Base-by-base conservation (phyloP, 2,888 invertebrate genomes). In the Sphaerophoria rueppellii region DNA sequence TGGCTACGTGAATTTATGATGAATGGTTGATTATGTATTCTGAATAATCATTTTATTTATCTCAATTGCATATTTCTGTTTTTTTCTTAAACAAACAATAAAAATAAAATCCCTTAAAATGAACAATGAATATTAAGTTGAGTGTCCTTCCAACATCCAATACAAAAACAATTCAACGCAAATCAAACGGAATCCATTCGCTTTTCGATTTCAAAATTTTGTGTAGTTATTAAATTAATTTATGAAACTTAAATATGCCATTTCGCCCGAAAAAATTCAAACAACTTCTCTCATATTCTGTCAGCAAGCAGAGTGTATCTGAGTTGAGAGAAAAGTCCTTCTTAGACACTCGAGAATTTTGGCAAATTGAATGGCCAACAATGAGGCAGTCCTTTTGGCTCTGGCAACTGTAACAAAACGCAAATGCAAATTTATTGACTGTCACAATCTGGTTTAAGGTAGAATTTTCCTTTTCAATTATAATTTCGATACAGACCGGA, bases 391-490 rank as follows among this genome's bases (percentile, higher is more conserved):
- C 24, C 24, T 24, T 52, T 67, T 52, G 16, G n/a, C 3, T 54
- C 12, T 54, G 35, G 24, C 24, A 24, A 24, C 12, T 35, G 48
- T 67, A 52, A 50, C 12, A 46, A 16, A 67, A 67, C 65, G 32
- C 14, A 72, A 73, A 82, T 82, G 61, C 82, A 77, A 77, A 82
- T 82, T 72, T 77, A 69, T 77, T 69, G 55, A 69, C 57, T 40
- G 61, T 73, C 72, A 35, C 71, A 76, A 71, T 54, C 76, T 76
- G 76, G 40, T 52, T 35, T 69, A 67, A 60, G 72, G 77, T 63
- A 63, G 32, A 65, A 61, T 73, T 77, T 71, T 54, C 81, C 67
- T 67, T 67, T 82, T 72, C 80, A 81, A 81, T 81, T 75, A 81
- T 70, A 75, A 71, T 75, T 70, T 57, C 35, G 43, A 58, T 50